Evolutionary conservation across 2,113 vertebrate genomes (phyloP), one percentile per base, ranked within the genome.

Genomic region (Tringa solitaria): DNA sequence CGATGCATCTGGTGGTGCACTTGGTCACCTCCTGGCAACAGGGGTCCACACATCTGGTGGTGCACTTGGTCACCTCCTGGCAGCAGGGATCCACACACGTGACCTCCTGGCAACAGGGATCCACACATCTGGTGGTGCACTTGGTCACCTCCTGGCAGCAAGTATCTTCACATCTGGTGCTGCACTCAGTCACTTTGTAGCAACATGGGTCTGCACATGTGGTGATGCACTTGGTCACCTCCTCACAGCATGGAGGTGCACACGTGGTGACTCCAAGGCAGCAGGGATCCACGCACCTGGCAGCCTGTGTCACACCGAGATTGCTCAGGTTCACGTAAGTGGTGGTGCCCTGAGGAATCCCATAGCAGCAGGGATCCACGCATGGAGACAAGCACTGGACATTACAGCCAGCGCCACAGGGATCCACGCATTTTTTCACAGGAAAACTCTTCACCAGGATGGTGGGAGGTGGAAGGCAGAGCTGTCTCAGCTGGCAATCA

Each of bases 21-120:
- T 13, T 53, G 75, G 82, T 67, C 0, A 53, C 59, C 0, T n/a
- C 41, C 0, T 12, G 0, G 0, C 56, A 26, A 1, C 87, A 89
- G 0, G 35, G 69, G 6, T 74, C 77, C 0, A 12, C 30, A 0
- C 77, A 80, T 1, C 0, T 50, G 1, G 65, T 57, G 4, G 3
- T 5, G 3, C 89, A 37, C 10, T 23, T 64, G 48, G 21, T 16
- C 3, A 57, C 27, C 1, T 57, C 8, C 2, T 43, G 0, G 0
- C 69, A 74, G 4, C 87, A 89, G 0, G 78, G 78, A 2, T 84
- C 81, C 2, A 43, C 35, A 1, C 81, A 73, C 0, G 0, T 79
- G 3, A 23, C 43, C 46, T 48, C 21, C 24, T 6, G 4, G 1
- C 69, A 27, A 4, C 82, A 87, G 0, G 70, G 51, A 1, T 92